Evolutionary conservation across 2,113 vertebrate species (phyloP).

Genomic region (Leuciscus idus): DNA sequence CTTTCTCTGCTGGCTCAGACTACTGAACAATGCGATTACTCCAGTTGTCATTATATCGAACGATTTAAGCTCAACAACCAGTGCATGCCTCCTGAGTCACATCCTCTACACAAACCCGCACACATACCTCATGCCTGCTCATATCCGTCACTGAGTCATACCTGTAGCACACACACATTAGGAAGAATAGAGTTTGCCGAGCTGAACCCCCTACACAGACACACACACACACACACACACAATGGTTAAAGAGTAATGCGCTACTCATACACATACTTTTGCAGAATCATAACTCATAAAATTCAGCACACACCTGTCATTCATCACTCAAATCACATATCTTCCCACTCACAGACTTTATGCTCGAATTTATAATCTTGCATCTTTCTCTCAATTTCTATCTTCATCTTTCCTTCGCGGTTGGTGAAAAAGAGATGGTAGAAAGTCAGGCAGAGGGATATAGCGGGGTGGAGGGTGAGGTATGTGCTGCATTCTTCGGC

Average conservation of each 20-base stretch:
- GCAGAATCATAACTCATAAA: neutral
- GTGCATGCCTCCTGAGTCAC: constrained; percentile 49
- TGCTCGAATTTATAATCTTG: neutral
- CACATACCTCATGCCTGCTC: constrained; percentile 15
- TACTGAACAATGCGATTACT: constrained; percentile 29
- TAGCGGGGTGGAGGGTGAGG: neutral
- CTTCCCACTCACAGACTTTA: neutral
- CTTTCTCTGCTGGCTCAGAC: constrained; percentile 42
- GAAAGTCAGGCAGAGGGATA: neutral
- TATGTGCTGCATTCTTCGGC: constrained; percentile 43
- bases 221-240: constrained; percentile 18
- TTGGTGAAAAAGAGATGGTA: neutral
- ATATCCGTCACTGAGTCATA: constrained; percentile 45
- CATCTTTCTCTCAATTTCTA: neutral
- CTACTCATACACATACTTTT: neutral
- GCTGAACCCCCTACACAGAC: neutral
- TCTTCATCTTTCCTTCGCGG: neutral
- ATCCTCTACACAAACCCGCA: constrained; percentile 32
- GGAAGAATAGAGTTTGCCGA: neutral
- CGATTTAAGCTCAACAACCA: constrained; percentile 35
- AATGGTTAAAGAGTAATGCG: neutral
- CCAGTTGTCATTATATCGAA: constrained; percentile 35
- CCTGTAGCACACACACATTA: constrained; percentile 32
- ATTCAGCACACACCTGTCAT: neutral
- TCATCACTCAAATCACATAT: neutral